phyloP scores from a whole-genome alignment of 1,140 invertebrate species.

The Venturia canescens region DNA sequence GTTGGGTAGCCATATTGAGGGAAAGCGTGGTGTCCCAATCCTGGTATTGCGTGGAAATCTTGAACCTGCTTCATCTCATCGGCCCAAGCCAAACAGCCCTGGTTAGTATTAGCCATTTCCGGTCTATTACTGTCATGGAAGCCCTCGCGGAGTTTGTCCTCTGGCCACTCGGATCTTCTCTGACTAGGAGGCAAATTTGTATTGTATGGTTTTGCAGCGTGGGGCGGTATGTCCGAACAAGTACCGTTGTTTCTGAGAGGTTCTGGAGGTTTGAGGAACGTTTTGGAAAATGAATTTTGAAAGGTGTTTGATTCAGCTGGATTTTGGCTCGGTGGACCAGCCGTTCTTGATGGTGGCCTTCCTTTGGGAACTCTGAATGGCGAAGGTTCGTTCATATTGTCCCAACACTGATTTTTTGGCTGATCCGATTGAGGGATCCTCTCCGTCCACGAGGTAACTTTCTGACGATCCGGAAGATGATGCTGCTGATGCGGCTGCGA shows the following conservation, averaged over 20 bases:
- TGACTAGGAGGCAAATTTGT: slow-evolving; percentile 34
- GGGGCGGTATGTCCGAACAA: slow-evolving; percentile 56
- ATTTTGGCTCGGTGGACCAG: slow-evolving; percentile 62
- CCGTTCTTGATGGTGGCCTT: slow-evolving; percentile 80
- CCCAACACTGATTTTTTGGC: slow-evolving; percentile 61
- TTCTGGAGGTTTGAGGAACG: slow-evolving; percentile 73
- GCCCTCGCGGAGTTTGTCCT: slow-evolving; percentile 65
- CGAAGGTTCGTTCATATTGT: slow-evolving; percentile 73
- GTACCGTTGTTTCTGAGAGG: slow-evolving; percentile 60
- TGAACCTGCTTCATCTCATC: slow-evolving; percentile 73
- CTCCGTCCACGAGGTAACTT: slow-evolving; percentile 58
- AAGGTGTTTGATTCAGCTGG: slow-evolving; percentile 60
- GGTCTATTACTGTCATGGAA: slow-evolving; percentile 61
- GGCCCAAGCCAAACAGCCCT: slow-evolving; percentile 63
- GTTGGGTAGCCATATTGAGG: slow-evolving; percentile 70
- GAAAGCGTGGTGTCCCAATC: slow-evolving; percentile 65
- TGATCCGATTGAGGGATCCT: slow-evolving; percentile 58
- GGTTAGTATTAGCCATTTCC: slow-evolving; percentile 57
- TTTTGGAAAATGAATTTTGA: slow-evolving; percentile 66
- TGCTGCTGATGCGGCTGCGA: slow-evolving; percentile 38
- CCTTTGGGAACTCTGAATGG: slow-evolving; percentile 83
- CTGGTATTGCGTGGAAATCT: slow-evolving; percentile 68
- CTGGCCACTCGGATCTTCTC: slow-evolving; percentile 57
- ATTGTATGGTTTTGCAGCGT: slow-evolving; percentile 27
- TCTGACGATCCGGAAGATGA: slow-evolving; percentile 48